Conservation (phyloP, 2,113 vertebrate genomes). For the Notiomystis cincta region DNA sequence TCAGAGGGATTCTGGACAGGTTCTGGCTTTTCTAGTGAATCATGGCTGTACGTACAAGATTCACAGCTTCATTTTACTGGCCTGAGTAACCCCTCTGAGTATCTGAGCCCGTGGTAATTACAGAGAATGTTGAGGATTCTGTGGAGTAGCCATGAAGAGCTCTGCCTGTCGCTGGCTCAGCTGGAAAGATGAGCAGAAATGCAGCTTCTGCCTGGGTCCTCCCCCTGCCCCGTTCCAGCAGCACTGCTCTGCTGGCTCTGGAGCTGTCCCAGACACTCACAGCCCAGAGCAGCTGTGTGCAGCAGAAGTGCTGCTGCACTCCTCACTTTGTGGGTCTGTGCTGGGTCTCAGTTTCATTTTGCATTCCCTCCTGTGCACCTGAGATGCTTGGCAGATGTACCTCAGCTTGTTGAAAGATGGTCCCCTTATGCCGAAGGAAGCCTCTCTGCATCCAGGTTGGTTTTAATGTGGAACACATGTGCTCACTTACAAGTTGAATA, state of each 20-base stretch:
- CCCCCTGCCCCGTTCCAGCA: neutral
- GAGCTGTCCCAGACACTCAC: fast-evolving
- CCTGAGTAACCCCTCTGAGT: neutral
- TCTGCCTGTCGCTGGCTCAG: neutral
- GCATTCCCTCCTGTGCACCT: neutral
- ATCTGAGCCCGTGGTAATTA: neutral
- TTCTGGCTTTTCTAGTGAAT: neutral
- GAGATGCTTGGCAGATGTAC: neutral
- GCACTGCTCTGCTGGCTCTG: fast-evolving
- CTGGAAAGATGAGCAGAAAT: neutral
- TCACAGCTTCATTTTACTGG: neutral
- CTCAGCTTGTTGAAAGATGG: neutral
- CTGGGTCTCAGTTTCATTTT: neutral
- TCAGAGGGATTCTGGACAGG: neutral
- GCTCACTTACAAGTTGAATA: neutral
- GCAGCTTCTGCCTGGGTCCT: neutral
- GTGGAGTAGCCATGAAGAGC: neutral
- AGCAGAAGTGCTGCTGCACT: neutral
- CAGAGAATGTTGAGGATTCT: neutral
- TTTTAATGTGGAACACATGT: neutral
- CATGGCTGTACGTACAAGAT: neutral
- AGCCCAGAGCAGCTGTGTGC: neutral
- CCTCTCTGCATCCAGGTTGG: neutral
- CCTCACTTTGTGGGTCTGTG: neutral
- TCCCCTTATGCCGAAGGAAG: neutral